Evolutionary conservation across 1,140 invertebrate genomes (phyloP).

Genomic region (Archivesica marissinica): DNA sequence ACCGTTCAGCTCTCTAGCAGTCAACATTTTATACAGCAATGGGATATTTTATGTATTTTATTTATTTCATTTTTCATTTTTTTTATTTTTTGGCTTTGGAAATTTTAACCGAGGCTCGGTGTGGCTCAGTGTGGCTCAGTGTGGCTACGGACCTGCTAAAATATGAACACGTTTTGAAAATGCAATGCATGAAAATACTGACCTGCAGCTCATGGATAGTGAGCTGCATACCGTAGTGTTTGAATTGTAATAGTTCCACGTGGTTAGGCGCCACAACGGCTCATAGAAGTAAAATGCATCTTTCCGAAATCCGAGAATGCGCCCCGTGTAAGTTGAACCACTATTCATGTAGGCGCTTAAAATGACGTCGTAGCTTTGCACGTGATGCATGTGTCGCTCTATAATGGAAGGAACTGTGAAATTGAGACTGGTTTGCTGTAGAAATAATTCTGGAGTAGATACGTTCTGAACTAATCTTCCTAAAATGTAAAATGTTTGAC

Average conservation of each 20-base stretch:
- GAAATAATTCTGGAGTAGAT: background rate
- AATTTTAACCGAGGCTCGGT: too few species aligned
- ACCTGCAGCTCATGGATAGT: background rate
- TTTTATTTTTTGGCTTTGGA: too few species aligned
- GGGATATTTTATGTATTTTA: too few species aligned
- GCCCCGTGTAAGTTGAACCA: conserved; percentile 49
- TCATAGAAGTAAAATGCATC: conserved; percentile 60
- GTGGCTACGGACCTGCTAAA: background rate
- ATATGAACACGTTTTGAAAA: background rate
- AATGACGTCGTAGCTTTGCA: conserved; percentile 36
- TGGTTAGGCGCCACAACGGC: conserved; percentile 26
- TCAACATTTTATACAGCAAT: too few species aligned
- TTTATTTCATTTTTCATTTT: too few species aligned
- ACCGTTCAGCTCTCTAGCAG: too few species aligned
- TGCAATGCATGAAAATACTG: background rate
- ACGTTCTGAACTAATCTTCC: background rate
- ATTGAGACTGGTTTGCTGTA: background rate
- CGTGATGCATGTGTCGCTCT: background rate
- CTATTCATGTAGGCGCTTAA: conserved; percentile 57
- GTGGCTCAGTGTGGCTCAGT: too few species aligned
- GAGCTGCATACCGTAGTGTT: conserved; percentile 47
- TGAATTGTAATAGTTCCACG: conserved; percentile 19
- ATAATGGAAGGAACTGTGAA: background rate
- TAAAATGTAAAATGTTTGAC: too few species aligned
- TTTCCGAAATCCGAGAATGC: conserved; percentile 27